Evolutionary conservation across 2,113 vertebrate genomes (phyloP).

Genomic region (Noturus placidus): DNA sequence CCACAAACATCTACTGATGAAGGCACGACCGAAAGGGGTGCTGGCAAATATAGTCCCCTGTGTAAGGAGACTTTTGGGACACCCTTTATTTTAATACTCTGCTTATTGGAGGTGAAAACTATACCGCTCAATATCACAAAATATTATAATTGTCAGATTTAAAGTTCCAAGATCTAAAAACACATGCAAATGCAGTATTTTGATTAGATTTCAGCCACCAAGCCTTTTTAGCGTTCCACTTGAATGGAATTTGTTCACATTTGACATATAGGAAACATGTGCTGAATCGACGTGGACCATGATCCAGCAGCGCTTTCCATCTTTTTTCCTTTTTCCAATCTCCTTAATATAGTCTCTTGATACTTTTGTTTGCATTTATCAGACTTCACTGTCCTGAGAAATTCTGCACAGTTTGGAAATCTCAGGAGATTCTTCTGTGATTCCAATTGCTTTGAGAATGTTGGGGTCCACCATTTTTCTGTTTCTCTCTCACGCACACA

Average conservation of each 20-base stretch:
- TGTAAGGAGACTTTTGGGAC: too few species aligned
- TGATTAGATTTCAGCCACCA: background rate
- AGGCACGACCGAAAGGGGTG: too few species aligned
- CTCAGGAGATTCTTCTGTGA: conserved; percentile 53
- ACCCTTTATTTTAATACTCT: background rate
- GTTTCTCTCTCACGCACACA: conserved; percentile 7
- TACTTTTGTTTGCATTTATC: conserved; percentile 52
- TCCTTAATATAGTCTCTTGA: conserved; percentile 26
- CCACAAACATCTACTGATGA: too few species aligned
- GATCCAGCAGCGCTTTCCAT: background rate
- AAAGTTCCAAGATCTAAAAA: background rate
- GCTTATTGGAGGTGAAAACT: background rate
- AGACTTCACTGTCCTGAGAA: conserved; percentile 54
- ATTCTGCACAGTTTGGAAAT: conserved; percentile 44
- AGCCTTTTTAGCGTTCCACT: background rate
- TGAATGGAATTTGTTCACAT: background rate
- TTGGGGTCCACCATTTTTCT: conserved; percentile 34
- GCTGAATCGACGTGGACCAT: background rate
- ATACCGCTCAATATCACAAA: background rate
- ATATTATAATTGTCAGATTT: background rate
- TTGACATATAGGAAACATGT: background rate
- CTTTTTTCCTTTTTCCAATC: conserved; percentile 25
- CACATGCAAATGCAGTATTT: background rate
- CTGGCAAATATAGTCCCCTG: too few species aligned
- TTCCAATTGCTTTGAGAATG: conserved; percentile 49